Evolutionary conservation across 2,888 invertebrate species (phyloP), one percentile per base, ranked within the genome.

Genomic region (Idaea aversata): DNA sequence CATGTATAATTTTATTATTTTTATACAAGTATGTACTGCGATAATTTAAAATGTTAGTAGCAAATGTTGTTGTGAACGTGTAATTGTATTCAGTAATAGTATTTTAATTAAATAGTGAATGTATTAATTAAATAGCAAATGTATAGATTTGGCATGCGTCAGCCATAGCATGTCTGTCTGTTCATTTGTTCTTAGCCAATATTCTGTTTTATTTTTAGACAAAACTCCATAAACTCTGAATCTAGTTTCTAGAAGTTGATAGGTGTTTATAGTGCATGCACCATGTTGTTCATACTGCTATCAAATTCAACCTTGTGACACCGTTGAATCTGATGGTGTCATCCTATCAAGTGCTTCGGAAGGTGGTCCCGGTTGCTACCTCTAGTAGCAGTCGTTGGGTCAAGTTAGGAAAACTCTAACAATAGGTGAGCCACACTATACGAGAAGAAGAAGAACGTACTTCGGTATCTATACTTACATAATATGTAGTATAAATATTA

Each of bases 141-240:
- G 88, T 73, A 61, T 84, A 82, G 86, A 80, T 68, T 76, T 70
- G 85, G 78, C 77, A 86, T 88, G 92, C 78, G 85, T 65, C 93
- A 93, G 93, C 93, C 93, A 93, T 93, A 83, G 76, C 91, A 88
- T 86, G 82, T 76, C 78, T 79, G 75, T 83, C 87, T 88, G 80
- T 63, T 69, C 87, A 87, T 90, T 90, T 90, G 90, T 81, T 71
- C 77, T 75, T 81, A 74, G 71, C 72, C 71, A 74, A 72, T 36
- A 36, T 7, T 5, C 63, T 71, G 75, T 84, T 85, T 86, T 75
- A 82, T 82, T 86, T 70, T 13, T 61, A 15, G 15, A 58, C 15
- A 63, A 25, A 25, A 59, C 59, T 36, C 34, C 59, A 15, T 62
- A 59, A 5, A 64, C 13, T 15, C 15, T 13, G 3, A 58, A n/a